phyloP scores from a whole-genome alignment of 2,888 invertebrate species.

The Nephrotoma appendiculata region DNA sequence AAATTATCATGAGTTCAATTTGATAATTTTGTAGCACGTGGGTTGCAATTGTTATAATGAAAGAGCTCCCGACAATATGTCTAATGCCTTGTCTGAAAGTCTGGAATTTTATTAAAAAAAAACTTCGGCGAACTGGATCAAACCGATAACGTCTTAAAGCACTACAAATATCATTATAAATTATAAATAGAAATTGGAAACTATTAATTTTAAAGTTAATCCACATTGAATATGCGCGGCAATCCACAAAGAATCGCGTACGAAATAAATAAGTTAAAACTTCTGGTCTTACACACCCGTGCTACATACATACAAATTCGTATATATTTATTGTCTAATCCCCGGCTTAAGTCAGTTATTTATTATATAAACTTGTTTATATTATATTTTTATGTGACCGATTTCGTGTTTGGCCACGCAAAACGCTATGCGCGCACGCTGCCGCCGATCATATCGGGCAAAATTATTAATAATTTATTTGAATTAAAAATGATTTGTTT shows the following conservation, averaged over 20 bases:
- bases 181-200: background rate
- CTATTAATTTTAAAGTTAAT: background rate
- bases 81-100: too few species aligned
- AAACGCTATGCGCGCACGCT: background rate
- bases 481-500: background rate
- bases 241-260: background rate
- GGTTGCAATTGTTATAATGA: too few species aligned
- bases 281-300: background rate
- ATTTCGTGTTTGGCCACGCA: background rate
- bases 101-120: too few species aligned
- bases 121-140: too few species aligned
- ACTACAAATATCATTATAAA: too few species aligned
- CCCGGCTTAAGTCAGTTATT: background rate
- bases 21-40: too few species aligned
- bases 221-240: background rate
- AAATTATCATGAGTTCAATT: too few species aligned
- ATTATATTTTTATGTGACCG: background rate
- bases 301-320: background rate
- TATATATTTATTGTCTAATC: background rate
- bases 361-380: background rate
- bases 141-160: too few species aligned
- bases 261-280: background rate
- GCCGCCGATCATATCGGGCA: background rate
- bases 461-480: background rate
- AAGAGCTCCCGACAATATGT: too few species aligned